Conservation (phyloP, 2,113 vertebrate species). For the Heptranchias perlo region DNA sequence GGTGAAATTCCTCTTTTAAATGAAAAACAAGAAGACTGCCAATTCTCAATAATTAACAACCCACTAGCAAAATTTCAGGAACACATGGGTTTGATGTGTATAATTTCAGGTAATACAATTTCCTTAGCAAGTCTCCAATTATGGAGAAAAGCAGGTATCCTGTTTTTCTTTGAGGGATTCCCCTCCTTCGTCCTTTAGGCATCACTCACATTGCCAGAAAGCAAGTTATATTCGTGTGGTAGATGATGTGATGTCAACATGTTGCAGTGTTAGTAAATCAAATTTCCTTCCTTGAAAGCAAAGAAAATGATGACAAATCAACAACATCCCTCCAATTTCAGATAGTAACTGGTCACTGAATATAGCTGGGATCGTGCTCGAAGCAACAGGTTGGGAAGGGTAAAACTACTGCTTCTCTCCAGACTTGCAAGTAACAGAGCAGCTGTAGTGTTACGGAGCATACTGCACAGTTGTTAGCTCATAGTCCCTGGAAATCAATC, state of each 20-base stretch:
- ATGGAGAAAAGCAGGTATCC: not conserved
- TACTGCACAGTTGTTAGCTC: not conserved
- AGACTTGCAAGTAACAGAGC: not conserved
- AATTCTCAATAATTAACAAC: not conserved
- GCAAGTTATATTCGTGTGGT: not conserved
- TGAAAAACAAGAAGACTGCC: not conserved
- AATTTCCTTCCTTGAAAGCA: not conserved
- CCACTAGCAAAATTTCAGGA: not conserved
- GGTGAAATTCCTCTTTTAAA: not conserved
- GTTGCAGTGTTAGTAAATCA: not conserved
- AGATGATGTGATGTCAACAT: not conserved
- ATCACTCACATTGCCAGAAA: not conserved
- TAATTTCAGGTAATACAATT: not conserved
- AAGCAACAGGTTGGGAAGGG: not conserved
- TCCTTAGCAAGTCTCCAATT: not conserved
- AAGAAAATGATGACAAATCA: not conserved
- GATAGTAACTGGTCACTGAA: not conserved
- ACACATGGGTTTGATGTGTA: not conserved
- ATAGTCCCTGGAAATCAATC: not conserved
- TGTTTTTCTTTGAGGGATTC: not conserved
- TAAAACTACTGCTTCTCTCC: not conserved
- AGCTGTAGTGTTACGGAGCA: not conserved
- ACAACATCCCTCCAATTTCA: not conserved
- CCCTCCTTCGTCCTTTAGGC: not conserved
- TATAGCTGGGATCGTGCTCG: not conserved